Conservation (phyloP, 1,140 invertebrate species). For the Nasonia longicornis region DNA sequence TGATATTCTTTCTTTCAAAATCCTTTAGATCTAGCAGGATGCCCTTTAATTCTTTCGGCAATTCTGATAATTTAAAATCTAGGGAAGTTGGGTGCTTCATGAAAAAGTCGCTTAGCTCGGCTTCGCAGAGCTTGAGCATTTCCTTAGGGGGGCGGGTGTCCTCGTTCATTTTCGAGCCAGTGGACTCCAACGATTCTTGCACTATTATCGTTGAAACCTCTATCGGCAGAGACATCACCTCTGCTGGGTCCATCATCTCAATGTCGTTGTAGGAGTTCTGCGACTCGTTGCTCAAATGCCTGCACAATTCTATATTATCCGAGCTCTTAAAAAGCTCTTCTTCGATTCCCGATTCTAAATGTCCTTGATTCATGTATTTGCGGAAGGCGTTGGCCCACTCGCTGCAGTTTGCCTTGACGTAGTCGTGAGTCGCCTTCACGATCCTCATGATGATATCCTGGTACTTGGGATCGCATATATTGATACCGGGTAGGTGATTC, state of each 20-base stretch:
- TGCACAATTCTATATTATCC: not conserved
- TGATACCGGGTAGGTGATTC: not conserved
- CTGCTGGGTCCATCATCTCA: slow-evolving; percentile 20
- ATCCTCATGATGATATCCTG: not conserved
- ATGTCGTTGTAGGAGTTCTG: not conserved
- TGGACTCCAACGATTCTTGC: slow-evolving; percentile 15
- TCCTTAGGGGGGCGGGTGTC: not conserved
- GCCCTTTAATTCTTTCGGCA: slow-evolving; percentile 32
- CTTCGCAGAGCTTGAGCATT: slow-evolving; percentile 17
- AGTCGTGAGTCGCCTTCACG: not conserved
- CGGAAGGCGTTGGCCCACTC: slow-evolving; percentile 25
- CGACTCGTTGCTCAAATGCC: not conserved
- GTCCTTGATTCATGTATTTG: not conserved
- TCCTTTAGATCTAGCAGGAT: slow-evolving; percentile 36
- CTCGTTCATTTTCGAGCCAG: slow-evolving; percentile 31
- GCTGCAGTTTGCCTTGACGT: not conserved
- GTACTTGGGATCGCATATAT: not conserved
- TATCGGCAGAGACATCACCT: slow-evolving; percentile 20
- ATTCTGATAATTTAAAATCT: slow-evolving; percentile 3
- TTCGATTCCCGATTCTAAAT: not conserved
- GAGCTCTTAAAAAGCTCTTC: not conserved
- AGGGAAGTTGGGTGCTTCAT: slow-evolving; percentile 19
- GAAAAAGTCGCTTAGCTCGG: slow-evolving; percentile 44
- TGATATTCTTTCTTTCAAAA: slow-evolving; percentile 37
- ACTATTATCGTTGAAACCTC: slow-evolving; percentile 14